Base-by-base conservation (phyloP, 2,797 vertebrate species). In the Synaphobranchus kaupii region DNA sequence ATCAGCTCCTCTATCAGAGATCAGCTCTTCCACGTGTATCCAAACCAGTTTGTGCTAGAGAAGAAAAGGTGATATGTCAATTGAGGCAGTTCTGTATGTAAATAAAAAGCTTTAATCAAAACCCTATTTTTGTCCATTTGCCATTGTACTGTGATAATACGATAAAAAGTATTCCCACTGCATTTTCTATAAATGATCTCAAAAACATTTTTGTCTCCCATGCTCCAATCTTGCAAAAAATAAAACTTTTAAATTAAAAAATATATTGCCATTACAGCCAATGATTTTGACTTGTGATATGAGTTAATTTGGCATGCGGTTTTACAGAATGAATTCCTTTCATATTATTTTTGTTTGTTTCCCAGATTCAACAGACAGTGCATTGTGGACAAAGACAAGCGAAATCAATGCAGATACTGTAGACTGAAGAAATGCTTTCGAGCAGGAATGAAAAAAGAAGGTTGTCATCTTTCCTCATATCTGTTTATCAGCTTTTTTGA, bases 401-500 rank as follows among this genome's bases (percentile, higher is more conserved):
- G 98, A 76, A 99, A 99, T 94, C 98, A 99, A 89, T 99, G 98
- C 90, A 95, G 98, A 91, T 99, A 99, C 95, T 99, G 98, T 94
- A 95, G 98, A 90, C 95, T 99, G 86, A 99, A 99, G 96, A 99
- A 99, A 92, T 99, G 98, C 93, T 99, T 99, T 94, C 96, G 98
- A 93, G 98, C 98, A 34, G 98, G 98, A 87, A 99, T 99, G 98
- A 99, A 99, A 94, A 99, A 99, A 95, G 98, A 99, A 99, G 98
- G 98, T 99, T 93, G 56, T 17, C 48, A 68, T 73, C 47, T 63
- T 12, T 50, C 78, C 20, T 83, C 0, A 50, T n/a, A 83, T 83
- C 50, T n/a, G 20, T 47, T 15, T 20, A 78, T 78, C 34, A 47
- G 15, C 73, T 47, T 73, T 34, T 31, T 28, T 28, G 5, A 34